Base-by-base conservation (phyloP, 2,888 invertebrate species). In the Polyploca ridens region DNA sequence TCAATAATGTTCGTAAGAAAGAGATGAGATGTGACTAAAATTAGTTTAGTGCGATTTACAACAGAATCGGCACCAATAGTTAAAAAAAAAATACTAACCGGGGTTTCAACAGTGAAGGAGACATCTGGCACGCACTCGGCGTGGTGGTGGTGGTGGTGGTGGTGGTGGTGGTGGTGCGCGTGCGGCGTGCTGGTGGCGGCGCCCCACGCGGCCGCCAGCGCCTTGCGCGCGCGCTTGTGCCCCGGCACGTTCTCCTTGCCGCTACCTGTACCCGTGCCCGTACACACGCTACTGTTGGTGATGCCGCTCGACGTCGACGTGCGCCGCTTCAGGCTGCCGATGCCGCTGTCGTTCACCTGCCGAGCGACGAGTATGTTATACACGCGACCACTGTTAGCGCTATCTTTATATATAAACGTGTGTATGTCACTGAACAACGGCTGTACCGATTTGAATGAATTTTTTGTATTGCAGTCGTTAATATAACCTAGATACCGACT, bases 201-300 rank as follows among this genome's bases (percentile, higher is more conserved):
- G 49, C 88, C 90, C 97, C 97, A 98, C 62, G 96, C 95, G 33
- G 95, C 95, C 4, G 97, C 97, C 10, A 98, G 94, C 0, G 97
- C 97, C 90, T 98, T 98, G 1, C 98, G 94, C 0, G 97, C 97
- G 70, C 96, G 95, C 87, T 97, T 97, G 81, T 91, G 93, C 0
- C 79, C 58, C 27, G 58, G 61, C 33, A 65, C 63, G 49, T 44
- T 44, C 58, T 49, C 49, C n/a, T 58, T 58, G 11, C 64, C 63
- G 13, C 33, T 13, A 1, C 14, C 44, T 0, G 33, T 33, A 13
- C 54, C 35, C 1, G 5, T 57, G n/a, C n/a, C 33, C 0, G 33
- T 11, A 0, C 62, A 62, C 62, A 63, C 2, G n/a, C n/a, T n/a
- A n/a, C n/a, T n/a, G n/a, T n/a, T n/a, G 68, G n/a, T 8, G 95